Evolutionary conservation across 2,888 invertebrate species (phyloP), one percentile per base, ranked within the genome.

Genomic region (Chydorus sphaericus): DNA sequence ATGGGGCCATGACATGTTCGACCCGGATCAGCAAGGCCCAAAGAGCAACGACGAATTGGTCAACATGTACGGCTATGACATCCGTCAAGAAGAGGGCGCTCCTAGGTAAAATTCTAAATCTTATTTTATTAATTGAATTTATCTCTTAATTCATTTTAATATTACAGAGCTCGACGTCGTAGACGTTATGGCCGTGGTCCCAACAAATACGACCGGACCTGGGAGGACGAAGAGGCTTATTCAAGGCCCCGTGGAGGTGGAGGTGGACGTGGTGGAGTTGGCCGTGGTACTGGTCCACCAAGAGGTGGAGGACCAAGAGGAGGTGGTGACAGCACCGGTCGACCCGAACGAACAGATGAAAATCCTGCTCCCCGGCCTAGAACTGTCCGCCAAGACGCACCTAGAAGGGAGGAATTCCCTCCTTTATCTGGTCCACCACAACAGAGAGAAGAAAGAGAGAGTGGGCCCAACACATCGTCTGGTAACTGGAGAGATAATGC

Each of bases 141-240:
- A 14, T 33, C 8, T 33, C 28, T 5, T 10, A 26, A 7, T 6
- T 23, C 5, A 80, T 8, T 14, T 26, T 20, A 20, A 26, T 44
- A 14, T 44, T 23, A 23, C 26, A 44, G 88, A 64, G 87, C 91
- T 0, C 73, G 91, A 55, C 79, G 91, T 62, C 81, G 89, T 63
- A 75, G 89, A 62, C 76, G 87, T 73, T 92, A 91, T 69, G 90
- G 89, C 0, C 86, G 91, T 55, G 90, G 91, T 1, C 91, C 91
- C 0, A 90, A 84, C 67, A 91, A 90, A 69, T 92, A 92, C 69
- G 88, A 85, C 0, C 78, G 91, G 11, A 89, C 87, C 58, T 92
- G 91, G 90, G 89, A 91, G 67, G 91, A 92, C 67, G 89, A 88
- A 67, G 86, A 86, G 66, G 91, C 91, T 0, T 92, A 91, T 68